These are phyloP conservation scores for Hoplodrina ambigua DNA, from an alignment of 2,888 invertebrate species.

Conservation along the genomic window DNA sequence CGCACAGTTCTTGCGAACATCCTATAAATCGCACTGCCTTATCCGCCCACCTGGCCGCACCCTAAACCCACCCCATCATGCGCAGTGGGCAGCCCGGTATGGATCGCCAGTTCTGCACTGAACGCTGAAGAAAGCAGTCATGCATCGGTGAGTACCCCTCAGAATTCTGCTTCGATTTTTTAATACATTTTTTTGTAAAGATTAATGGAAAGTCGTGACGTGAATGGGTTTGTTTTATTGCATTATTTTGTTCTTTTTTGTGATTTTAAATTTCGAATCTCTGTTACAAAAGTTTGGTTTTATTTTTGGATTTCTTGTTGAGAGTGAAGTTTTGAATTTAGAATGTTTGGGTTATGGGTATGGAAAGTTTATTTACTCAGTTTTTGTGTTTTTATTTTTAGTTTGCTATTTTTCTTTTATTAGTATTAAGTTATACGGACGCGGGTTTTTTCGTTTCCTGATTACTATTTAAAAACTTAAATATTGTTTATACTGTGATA, in stretches of 20 bases:
- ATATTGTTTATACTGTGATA: neutral
- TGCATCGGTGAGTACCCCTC: conserved; percentile 72
- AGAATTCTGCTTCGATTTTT: conserved; percentile 17
- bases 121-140: conserved; percentile 61
- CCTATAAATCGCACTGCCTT: conserved; percentile 48
- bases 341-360: conserved; percentile 4
- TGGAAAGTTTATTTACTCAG: neutral
- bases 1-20: conserved; percentile 1
- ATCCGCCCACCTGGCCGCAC: conserved; percentile 55
- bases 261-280: conserved; percentile 8
- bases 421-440: neutral
- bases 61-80: conserved; percentile 76
- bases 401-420: neutral
- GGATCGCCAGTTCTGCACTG: conserved; percentile 72
- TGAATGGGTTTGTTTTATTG: conserved; percentile 24
- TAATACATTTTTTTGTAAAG: conserved; percentile 1
- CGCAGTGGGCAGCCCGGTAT: conserved; percentile 76
- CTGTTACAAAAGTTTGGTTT: conserved; percentile 4
- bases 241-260: neutral
- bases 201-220: conserved; percentile 1
- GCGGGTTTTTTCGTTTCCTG: neutral
- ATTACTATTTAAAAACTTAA: neutral
- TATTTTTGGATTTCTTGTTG: neutral
- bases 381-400: too few relatives aligned
- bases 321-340: conserved; percentile 21